Evolutionary conservation across 2,797 vertebrate species (phyloP).

Genomic region (Acrossocheilus fasciatus): DNA sequence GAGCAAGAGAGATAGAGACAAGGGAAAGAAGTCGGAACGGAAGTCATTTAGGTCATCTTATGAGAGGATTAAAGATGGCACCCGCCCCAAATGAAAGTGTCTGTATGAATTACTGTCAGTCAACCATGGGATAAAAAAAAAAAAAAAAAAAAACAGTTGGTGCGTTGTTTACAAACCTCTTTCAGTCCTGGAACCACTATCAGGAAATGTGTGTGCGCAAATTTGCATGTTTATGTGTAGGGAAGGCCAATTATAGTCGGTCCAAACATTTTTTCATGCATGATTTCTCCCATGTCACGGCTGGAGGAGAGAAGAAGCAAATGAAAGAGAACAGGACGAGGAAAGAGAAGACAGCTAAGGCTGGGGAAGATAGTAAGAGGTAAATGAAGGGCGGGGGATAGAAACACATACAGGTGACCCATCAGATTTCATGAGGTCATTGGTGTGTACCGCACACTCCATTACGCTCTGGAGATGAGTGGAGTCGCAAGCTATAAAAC

Average conservation of each 20-base stretch:
- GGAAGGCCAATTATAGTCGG: conserved; percentile 73
- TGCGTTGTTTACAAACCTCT: conserved; percentile 37
- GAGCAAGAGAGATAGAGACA: conserved; percentile 15
- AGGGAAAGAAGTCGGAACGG: conserved; percentile 21
- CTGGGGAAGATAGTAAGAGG: not conserved
- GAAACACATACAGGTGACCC: conserved; percentile 67
- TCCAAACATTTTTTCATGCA: conserved; percentile 73
- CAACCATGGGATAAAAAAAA: not conserved
- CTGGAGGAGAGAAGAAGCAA: conserved; percentile 28
- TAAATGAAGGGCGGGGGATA: conserved; percentile 18
- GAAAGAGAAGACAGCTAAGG: conserved; percentile 20
- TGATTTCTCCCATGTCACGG: conserved; percentile 43
- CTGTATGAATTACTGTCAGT: conserved; percentile 67
- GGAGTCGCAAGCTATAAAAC: conserved; percentile 63
- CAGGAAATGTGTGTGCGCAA: conserved; percentile 21
- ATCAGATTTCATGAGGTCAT: conserved; percentile 66
- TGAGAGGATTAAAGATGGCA: conserved; percentile 68
- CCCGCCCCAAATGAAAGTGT: conserved; percentile 72
- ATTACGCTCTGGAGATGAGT: conserved; percentile 76
- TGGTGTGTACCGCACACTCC: conserved; percentile 75
- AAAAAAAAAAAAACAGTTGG: conserved; percentile 14
- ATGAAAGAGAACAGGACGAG: conserved; percentile 18
- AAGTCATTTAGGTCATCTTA: conserved; percentile 71
- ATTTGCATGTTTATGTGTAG: conserved; percentile 65
- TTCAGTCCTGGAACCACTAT: conserved; percentile 26